Evolutionary conservation across 2,797 vertebrate genomes (phyloP), one percentile per base, ranked within the genome.

Genomic region (Varecia variegata): DNA sequence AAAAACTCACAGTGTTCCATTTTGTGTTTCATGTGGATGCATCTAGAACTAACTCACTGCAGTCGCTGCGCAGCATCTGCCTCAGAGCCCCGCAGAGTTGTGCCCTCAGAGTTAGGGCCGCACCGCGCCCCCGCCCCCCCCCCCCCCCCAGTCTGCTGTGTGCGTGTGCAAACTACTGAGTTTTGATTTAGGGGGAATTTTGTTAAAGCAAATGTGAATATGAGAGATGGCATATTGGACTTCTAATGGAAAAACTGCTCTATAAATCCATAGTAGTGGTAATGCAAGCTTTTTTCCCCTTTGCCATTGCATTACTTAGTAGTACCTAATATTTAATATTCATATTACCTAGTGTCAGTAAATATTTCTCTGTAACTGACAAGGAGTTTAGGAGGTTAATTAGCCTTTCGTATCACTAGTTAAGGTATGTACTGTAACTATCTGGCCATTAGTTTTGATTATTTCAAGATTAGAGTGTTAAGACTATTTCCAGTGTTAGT

Each of bases 61-160:
- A 32, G 23, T 20, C 50, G 18, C n/a, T 20, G 5, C 8, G 0
- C 4, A 1, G n/a, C 7, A 2, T 30, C 21, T 13, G 14, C 25
- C 21, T 45, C 32, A 30, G n/a, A 38, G n/a, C 77, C 27, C 35
- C 38, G 17, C 0, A 43, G 70, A 40, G 50, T 8, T 68, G 11
- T 52, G 68, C 65, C 65, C 35, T 62, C 14, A 58, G n/a, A 21
- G 4, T 54, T 23, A 11, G 71, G 65, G 32, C 54, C 32, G 12
- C 17, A 3, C 32, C 25, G 62, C 30, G n/a, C 18, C 0, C 32
- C 23, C n/a, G 2, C 21, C 20, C 27, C 4, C 30, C 30, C 18
- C 0, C 32, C 23, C n/a, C 2, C 21, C 20, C 27, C 4, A 0
- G 11, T 30, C n/a, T 45, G n/a, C 35, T 20, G 9, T 21, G 45